Base-by-base conservation (phyloP, 2,797 vertebrate genomes). In the Thalassophryne amazonica region DNA sequence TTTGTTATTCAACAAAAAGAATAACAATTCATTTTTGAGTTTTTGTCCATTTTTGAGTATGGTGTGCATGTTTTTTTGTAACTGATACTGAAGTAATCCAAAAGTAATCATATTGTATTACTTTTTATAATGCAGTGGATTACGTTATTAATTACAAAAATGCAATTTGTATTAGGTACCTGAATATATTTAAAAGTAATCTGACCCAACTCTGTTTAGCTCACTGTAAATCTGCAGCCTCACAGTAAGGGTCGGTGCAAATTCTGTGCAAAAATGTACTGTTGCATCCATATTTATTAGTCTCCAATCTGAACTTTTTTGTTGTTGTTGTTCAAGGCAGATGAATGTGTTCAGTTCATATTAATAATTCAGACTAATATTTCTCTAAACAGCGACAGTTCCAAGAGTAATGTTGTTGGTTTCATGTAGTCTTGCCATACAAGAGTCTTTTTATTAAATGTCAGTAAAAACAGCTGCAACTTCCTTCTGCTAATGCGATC, bases 201-300 rank as follows among this genome's bases (percentile, higher is more conserved):
- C n/a, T n/a, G n/a, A 8, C 5, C 46, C 23, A 60, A 13, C 12
- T 33, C 43, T 22, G 21, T 33, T 32, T 6, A 1, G 38, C 28
- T 30, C 17, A 28, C 10, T 60, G 36, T 24, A 49, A 28, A 4
- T 28, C 13, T 57, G 31, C 33, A 56, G 55, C 56, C 47, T 61
- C 41, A 31, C 48, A 60, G 30, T 40, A 21, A 55, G 25, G 37
- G 12, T 7, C 5, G 14, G 27, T 42, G 8, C 11, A 30, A 68
- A 49, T 41, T 37, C n/a, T n/a, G n/a, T n/a, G n/a, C 2, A 22
- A 43, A 43, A 47, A 13, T 37, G 14, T 24, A 17, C 17, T 42
- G 35, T 32, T 37, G 15, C 12, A 56, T 55, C 70, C 17, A 49
- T 55, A 48, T 45, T 37, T 23, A 50, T 42, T 29, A 36, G 12